phyloP scores from a whole-genome alignment of 2,888 invertebrate genomes.

The Drosophila prostipennis region DNA sequence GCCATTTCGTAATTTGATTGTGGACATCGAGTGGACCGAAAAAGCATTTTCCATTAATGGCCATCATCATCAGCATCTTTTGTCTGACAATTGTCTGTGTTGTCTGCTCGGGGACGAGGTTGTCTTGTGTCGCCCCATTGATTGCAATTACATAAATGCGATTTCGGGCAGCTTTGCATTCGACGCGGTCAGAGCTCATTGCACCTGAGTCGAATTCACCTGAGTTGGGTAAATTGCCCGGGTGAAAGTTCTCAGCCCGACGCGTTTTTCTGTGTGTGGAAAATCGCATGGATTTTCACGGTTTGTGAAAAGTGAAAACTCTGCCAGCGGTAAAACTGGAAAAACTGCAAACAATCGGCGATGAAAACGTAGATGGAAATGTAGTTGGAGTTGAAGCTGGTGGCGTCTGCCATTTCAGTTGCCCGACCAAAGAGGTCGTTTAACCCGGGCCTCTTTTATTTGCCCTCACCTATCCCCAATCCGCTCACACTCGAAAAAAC shows the following conservation, averaged over 20 bases:
- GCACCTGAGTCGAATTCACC: slow-evolving; percentile 45
- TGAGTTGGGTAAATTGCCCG: slow-evolving; percentile 16
- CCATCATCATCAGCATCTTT: slow-evolving; percentile 37
- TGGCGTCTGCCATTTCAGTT: slow-evolving; percentile 61
- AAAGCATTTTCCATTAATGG: slow-evolving; percentile 36
- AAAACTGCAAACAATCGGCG: slow-evolving; percentile 54
- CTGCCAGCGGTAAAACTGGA: slow-evolving; percentile 64
- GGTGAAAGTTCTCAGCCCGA: slow-evolving; percentile 67
- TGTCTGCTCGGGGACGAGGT: neutral
- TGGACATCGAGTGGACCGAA: slow-evolving; percentile 16
- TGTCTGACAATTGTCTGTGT: slow-evolving; percentile 35
- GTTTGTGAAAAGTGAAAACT: slow-evolving; percentile 76
- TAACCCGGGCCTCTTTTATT: slow-evolving; percentile 58
- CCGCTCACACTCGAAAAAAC: no score
- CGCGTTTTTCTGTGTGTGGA: slow-evolving; percentile 38
- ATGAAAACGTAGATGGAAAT: slow-evolving; percentile 8
- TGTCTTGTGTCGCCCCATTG: slow-evolving; percentile 53
- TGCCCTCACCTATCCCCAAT: slow-evolving; percentile 40
- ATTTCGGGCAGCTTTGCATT: slow-evolving; percentile 51
- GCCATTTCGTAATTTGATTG: slow-evolving; percentile 59
- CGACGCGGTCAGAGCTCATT: slow-evolving; percentile 60
- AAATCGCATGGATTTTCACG: slow-evolving; percentile 57
- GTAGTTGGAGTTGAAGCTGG: slow-evolving; percentile 17
- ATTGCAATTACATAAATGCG: slow-evolving; percentile 67
- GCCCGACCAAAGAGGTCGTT: slow-evolving; percentile 65